Conservation (phyloP, 2,797 vertebrate species). For the Yasuhikotakia modesta region DNA sequence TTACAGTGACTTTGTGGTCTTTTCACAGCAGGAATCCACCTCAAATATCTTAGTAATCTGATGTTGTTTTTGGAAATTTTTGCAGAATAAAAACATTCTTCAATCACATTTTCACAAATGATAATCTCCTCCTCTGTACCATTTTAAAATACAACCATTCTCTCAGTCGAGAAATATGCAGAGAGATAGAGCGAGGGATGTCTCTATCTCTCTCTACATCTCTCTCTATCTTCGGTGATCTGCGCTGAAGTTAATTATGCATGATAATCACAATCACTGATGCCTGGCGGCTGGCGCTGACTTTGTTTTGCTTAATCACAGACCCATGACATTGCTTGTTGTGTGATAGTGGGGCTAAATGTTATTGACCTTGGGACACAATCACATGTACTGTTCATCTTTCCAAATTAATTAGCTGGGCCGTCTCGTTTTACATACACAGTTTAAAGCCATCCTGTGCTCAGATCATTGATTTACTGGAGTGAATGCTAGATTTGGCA, state of each 20-base stretch:
- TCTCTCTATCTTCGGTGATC: constrained; percentile 3
- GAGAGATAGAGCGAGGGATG: background rate
- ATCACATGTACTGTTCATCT: background rate
- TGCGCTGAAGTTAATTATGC: constrained; percentile 22
- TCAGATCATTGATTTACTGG: too few species aligned
- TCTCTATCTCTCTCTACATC: background rate
- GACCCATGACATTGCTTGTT: constrained; percentile 34
- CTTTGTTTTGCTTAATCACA: constrained; percentile 50
- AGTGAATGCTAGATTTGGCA: too few species aligned
- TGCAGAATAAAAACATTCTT: too few species aligned
- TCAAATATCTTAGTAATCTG: background rate
- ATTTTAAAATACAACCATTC: background rate
- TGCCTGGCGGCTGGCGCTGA: constrained; percentile 44
- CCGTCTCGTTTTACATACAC: background rate
- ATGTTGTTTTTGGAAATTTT: background rate
- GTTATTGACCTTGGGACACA: constrained; percentile 13
- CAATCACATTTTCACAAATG: background rate
- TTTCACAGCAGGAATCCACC: too few species aligned
- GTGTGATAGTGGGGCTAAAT: constrained; percentile 23
- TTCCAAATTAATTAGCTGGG: background rate
- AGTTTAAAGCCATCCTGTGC: too few species aligned
- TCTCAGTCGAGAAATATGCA: background rate
- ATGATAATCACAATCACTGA: constrained; percentile 23
- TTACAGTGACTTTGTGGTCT: too few species aligned
- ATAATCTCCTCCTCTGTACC: background rate